Evolutionary conservation across 2,113 vertebrate genomes (phyloP).

Genomic region (Hypomesus transpacificus): DNA sequence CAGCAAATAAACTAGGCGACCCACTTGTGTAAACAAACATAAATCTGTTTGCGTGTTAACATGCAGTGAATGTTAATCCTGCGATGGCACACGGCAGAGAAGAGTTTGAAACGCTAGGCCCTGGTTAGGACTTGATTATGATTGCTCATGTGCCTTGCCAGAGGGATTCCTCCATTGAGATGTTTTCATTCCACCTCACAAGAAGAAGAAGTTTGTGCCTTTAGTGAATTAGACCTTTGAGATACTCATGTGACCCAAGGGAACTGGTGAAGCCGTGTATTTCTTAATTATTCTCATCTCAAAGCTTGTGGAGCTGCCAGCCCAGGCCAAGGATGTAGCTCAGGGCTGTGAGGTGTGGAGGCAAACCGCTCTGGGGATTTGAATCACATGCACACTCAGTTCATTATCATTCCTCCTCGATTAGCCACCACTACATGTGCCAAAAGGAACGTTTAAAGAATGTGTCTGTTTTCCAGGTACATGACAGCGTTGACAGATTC

Average conservation of each 20-base stretch:
- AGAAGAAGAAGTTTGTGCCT: constrained; percentile 4
- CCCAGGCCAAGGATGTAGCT: constrained; percentile 9
- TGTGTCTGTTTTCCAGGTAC: constrained; percentile 75
- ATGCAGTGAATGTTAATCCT: constrained; percentile 27
- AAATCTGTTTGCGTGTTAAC: constrained; percentile 37
- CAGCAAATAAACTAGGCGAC: constrained; percentile 50
- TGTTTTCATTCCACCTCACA: constrained; percentile 28
- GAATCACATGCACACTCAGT: background rate
- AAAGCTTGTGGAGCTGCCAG: constrained; percentile 7
- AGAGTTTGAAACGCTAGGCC: background rate
- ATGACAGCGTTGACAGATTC: constrained; percentile 92
- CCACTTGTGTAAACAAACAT: constrained; percentile 52
- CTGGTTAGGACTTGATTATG: background rate
- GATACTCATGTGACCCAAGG: background rate
- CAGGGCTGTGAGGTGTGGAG: constrained; percentile 14
- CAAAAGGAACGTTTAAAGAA: background rate
- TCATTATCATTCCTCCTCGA: background rate
- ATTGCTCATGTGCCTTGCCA: constrained; percentile 9
- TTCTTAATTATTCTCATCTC: background rate
- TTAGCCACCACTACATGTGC: constrained; percentile 6
- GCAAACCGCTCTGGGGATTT: constrained; percentile 1
- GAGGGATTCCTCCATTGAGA: constrained; percentile 14
- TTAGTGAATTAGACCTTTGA: background rate
- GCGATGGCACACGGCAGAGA: constrained; percentile 31
- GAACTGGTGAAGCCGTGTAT: background rate